Percentiles rank a stretch among this genome's conserved stretches.
phyloP scores from a whole-genome alignment of 1,140 invertebrate genomes.

The Bombus affinis region DNA sequence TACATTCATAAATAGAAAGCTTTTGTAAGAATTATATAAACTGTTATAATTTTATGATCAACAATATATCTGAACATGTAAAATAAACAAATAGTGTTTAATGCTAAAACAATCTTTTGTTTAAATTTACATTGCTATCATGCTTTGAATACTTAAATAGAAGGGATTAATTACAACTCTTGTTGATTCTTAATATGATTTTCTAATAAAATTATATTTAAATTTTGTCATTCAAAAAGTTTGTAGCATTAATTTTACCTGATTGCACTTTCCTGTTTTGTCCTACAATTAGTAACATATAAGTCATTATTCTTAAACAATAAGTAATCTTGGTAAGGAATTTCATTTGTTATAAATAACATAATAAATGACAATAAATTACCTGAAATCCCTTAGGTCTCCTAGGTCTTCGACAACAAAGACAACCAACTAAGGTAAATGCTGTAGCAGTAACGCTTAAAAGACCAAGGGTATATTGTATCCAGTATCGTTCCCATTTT shows the following conservation, averaged over 20 bases:
- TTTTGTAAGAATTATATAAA: neutral
- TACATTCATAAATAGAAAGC: constrained; percentile 15
- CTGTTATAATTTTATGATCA: neutral
- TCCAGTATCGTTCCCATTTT: constrained; percentile 76
- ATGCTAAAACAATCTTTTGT: neutral
- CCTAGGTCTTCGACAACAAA: constrained; percentile 77
- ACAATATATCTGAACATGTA: neutral
- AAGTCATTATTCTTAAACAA: constrained; percentile 33
- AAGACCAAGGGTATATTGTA: constrained; percentile 71
- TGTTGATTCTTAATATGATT: neutral
- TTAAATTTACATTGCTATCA: neutral
- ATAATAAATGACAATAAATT: constrained; percentile 21
- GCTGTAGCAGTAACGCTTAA: constrained; percentile 73
- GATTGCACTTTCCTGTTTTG: constrained; percentile 70
- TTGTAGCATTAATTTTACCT: constrained; percentile 65
- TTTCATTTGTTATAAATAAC: constrained; percentile 6
- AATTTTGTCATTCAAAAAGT: constrained; percentile 17
- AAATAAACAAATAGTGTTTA: neutral
- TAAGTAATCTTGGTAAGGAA: neutral
- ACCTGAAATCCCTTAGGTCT: constrained; percentile 80
- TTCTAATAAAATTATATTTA: neutral
- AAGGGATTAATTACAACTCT: neutral
- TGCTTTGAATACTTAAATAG: neutral
- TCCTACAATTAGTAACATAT: constrained; percentile 71
- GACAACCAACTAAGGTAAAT: constrained; percentile 77